These are phyloP conservation scores for Taenaris catops DNA, from an alignment of 2,888 invertebrate species.

Conservation along the genomic window DNA sequence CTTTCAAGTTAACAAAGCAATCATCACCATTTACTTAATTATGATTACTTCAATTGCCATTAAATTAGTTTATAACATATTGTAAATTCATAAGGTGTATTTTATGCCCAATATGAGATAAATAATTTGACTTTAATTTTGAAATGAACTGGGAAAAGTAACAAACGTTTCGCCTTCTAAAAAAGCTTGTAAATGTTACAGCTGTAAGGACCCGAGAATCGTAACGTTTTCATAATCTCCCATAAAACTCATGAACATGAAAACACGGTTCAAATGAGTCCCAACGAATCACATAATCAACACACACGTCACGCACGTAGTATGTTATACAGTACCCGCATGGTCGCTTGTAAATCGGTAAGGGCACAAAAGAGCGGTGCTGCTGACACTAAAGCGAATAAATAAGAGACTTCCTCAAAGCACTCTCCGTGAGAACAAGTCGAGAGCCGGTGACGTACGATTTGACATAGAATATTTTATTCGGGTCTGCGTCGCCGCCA, in stretches of 20 bases:
- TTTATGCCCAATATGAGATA: no score
- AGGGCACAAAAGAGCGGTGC: slow-evolving; percentile 58
- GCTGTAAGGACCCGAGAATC: no score
- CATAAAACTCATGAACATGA: slow-evolving; percentile 6
- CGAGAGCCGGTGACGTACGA: slow-evolving; percentile 74
- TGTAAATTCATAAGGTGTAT: no score
- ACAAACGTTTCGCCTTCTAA: no score
- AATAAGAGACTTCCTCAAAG: slow-evolving; percentile 72
- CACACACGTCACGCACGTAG: slow-evolving; percentile 21
- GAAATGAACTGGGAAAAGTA: no score
- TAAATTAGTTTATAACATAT: no score
- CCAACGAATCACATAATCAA: slow-evolving; percentile 16
- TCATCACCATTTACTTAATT: no score
- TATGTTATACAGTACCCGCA: slow-evolving; percentile 22
- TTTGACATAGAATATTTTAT: slow-evolving; percentile 78
- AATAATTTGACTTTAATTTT: no score
- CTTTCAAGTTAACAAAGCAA: no score
- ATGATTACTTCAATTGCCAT: no score
- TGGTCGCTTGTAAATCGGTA: slow-evolving; percentile 34
- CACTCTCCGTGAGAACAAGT: slow-evolving; percentile 68
- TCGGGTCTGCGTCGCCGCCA: slow-evolving; percentile 59
- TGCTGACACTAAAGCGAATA: slow-evolving; percentile 70
- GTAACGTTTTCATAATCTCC: no score
- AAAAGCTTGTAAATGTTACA: no score
- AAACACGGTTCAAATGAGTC: slow-evolving; percentile 7